A percentile compares a stretch with the other conserved stretches of the same genome.
Evolutionary conservation across 2,888 invertebrate species (phyloP).

Genomic region (Epinotia nisella): DNA sequence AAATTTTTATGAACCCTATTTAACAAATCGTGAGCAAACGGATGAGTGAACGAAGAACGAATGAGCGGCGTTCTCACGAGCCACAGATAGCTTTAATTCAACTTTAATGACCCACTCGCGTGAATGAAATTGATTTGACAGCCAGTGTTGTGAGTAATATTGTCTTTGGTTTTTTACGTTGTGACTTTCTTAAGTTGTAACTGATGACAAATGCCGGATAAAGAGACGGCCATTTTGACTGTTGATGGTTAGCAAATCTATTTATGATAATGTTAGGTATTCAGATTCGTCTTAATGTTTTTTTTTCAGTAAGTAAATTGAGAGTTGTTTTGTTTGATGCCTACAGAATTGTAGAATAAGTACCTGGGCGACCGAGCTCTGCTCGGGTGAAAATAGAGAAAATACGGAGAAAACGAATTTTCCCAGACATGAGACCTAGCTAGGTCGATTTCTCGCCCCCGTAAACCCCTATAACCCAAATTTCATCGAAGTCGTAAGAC

Average conservation of each 20-base stretch:
- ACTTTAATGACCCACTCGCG: slow-evolving; percentile 81
- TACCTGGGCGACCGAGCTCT: too few species aligned
- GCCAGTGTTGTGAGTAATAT: slow-evolving; percentile 60
- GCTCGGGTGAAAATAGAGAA: too few species aligned
- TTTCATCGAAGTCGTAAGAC: too few species aligned
- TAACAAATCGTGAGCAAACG: slow-evolving; percentile 70
- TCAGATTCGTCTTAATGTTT: slow-evolving; percentile 1
- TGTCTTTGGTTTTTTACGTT: slow-evolving; percentile 51
- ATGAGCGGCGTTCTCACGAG: slow-evolving; percentile 75
- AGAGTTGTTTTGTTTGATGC: too few species aligned
- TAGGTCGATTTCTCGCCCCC: too few species aligned
- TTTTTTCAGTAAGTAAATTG: background rate
- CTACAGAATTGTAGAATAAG: too few species aligned
- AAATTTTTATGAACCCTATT: slow-evolving; percentile 51
- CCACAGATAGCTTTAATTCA: slow-evolving; percentile 78
- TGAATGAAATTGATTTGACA: slow-evolving; percentile 83
- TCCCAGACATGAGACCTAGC: too few species aligned
- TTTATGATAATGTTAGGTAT: slow-evolving; percentile 28
- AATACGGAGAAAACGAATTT: too few species aligned
- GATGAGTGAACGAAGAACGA: slow-evolving; percentile 55
- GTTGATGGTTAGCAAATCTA: slow-evolving; percentile 32
- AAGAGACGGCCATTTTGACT: slow-evolving; percentile 33
- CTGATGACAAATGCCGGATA: slow-evolving; percentile 47
- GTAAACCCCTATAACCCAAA: too few species aligned
- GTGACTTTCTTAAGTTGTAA: slow-evolving; percentile 62